Percentiles rank a stretch among this genome's conserved stretches.
phyloP scores from a whole-genome alignment of 2,113 vertebrate genomes.

The Oceanites oceanicus region DNA sequence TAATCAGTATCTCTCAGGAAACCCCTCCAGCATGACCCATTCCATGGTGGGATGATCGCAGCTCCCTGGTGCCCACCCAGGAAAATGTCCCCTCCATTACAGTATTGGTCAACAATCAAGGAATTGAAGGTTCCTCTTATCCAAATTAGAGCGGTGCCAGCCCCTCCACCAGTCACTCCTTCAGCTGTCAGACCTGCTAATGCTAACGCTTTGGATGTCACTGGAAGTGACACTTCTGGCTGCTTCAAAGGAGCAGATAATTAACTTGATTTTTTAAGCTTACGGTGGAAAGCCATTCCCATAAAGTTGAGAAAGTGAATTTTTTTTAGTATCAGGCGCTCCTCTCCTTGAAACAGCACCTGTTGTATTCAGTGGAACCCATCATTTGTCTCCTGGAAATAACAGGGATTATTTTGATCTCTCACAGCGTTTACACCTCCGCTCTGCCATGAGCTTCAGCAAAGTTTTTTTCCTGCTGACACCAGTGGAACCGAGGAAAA shows the following conservation, averaged over 20 bases:
- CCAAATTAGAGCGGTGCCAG: slow-evolving; percentile 30
- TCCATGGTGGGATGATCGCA: background rate
- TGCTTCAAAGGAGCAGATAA: slow-evolving; percentile 35
- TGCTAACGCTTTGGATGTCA: background rate
- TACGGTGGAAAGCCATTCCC: background rate
- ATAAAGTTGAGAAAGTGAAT: background rate
- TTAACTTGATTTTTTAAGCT: slow-evolving; percentile 20
- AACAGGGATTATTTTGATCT: background rate
- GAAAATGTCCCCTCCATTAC: background rate
- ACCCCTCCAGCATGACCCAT: background rate
- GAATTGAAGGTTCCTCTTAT: slow-evolving; percentile 47
- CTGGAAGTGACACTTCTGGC: slow-evolving; percentile 10
- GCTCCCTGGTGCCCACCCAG: background rate
- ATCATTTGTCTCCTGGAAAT: background rate
- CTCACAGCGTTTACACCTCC: background rate
- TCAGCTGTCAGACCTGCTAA: slow-evolving; percentile 41
- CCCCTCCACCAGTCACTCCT: background rate
- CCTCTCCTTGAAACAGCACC: background rate
- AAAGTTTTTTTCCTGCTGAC: background rate
- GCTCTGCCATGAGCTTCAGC: background rate
- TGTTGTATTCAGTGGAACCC: background rate
- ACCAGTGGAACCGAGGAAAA: background rate
- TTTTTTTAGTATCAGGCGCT: background rate
- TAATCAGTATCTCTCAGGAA: background rate
- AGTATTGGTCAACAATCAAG: slow-evolving; percentile 4